Base-by-base conservation (phyloP, 2,888 invertebrate species). In the Patella pellucida region DNA sequence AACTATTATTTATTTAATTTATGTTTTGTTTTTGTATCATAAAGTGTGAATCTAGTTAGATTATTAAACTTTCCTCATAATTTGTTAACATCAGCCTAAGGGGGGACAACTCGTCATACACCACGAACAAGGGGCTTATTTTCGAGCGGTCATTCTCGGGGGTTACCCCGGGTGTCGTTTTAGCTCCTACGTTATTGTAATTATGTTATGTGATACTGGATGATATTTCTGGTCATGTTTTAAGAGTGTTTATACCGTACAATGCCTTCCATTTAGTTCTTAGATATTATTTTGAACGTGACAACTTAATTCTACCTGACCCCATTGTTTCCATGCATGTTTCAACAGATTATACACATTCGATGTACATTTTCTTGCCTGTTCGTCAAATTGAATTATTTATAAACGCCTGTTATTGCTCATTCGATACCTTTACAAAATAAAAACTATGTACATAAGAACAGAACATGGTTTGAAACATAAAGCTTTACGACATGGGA, bases 291-390 rank as follows among this genome's bases (percentile, higher is more conserved):
- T 41, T 41, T 41, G 9, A 41, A 41, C 41, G 41, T 41, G 41
- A 41, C 41, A 41, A 41, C 9, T 41, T 41, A 41, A 41, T 41
- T 41, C 41, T 41, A 41, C 41, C 41, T 41, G 41, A 41, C 41
- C 41, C 41, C 9, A 9, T 41, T 41, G 41, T 41, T 41, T 23
- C 62, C 62, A 62, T 62, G 62, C 62, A 62, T 62, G 62, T 62
- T 62, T 62, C 62, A 62, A 62, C 14, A 14, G 23, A 41, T 41
- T 41, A 41, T 41, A 62, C 14, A 62, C 62, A 19, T 23, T 62
- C 62, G 62, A 62, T 62, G 62, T 62, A 62, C 62, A 62, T 62
- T 62, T 62, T 62, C 62, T 62, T 62, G 62, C 62, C 62, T 62
- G 19, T 62, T 62, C 62, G 62, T 62, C 62, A 62, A 62, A 62